Conservation (phyloP, 2,113 vertebrate genomes). For the Dipodomys merriami region DNA sequence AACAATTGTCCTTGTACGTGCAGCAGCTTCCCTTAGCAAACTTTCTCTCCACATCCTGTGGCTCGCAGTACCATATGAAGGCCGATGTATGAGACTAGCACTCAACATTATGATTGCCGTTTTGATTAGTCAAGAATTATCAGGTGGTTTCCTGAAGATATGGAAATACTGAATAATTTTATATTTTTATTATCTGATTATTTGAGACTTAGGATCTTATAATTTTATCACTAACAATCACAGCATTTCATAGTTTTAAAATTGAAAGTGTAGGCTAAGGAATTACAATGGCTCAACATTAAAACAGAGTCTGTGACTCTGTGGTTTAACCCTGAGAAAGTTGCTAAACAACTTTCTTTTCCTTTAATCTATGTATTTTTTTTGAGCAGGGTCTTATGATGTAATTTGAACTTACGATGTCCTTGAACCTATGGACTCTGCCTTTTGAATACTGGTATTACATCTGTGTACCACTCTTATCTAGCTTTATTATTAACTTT, state of each 20-base stretch:
- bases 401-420: too few species aligned
- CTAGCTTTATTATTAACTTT: neutral
- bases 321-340: neutral
- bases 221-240: neutral
- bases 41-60: neutral
- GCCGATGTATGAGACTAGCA: neutral
- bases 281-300: neutral
- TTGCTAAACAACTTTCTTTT: neutral
- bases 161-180: neutral
- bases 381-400: too few species aligned
- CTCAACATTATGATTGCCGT: fast-evolving
- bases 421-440: too few species aligned
- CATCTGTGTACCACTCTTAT: too few species aligned
- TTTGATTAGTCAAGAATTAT: neutral
- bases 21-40: neutral
- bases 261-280: neutral
- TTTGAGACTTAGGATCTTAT: neutral
- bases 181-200: neutral
- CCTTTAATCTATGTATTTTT: too few species aligned
- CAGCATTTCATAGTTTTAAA: neutral
- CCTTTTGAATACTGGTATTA: too few species aligned
- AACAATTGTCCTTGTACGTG: neutral
- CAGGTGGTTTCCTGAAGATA: neutral
- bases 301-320: neutral
- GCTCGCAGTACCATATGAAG: neutral